Evolutionary conservation across 64 coral and sea anemone genomes (phyloP).

Genomic region (Stichodactyla helianthus): DNA sequence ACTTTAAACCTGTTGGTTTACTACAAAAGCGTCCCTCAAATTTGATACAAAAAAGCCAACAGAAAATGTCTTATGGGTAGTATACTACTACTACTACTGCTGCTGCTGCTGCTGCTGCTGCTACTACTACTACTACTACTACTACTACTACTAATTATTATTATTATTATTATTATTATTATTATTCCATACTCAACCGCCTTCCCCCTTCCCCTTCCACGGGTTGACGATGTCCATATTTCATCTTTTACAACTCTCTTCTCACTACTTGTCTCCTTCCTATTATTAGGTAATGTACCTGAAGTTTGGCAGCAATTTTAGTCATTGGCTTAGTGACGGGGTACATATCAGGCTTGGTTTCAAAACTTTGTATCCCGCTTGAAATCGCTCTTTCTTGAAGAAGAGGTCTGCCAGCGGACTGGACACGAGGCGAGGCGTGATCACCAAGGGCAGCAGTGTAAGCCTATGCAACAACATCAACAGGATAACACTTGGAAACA

Average conservation of each 20-base stretch:
- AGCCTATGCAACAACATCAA: slow-evolving; percentile 34
- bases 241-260: neutral
- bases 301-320: slow-evolving; percentile 79
- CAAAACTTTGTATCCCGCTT: slow-evolving; percentile 67
- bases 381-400: slow-evolving; percentile 54
- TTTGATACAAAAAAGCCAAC: too few relatives aligned
- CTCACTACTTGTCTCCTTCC: neutral
- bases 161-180: too few relatives aligned
- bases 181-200: too few relatives aligned
- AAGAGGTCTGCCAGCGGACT: slow-evolving; percentile 60
- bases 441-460: slow-evolving; percentile 67
- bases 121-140: too few relatives aligned
- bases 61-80: too few relatives aligned
- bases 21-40: too few relatives aligned
- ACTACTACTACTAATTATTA: too few relatives aligned
- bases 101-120: too few relatives aligned
- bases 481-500: too few relatives aligned
- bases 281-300: slow-evolving; percentile 42
- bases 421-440: slow-evolving; percentile 55
- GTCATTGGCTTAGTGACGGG: slow-evolving; percentile 92
- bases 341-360: slow-evolving; percentile 45
- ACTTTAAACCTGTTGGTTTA: too few relatives aligned
- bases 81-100: too few relatives aligned
- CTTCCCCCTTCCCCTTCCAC: too few relatives aligned
- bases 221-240: neutral